Base-by-base conservation (phyloP, 2,888 invertebrate genomes). In the Ariolimax columbianus region DNA sequence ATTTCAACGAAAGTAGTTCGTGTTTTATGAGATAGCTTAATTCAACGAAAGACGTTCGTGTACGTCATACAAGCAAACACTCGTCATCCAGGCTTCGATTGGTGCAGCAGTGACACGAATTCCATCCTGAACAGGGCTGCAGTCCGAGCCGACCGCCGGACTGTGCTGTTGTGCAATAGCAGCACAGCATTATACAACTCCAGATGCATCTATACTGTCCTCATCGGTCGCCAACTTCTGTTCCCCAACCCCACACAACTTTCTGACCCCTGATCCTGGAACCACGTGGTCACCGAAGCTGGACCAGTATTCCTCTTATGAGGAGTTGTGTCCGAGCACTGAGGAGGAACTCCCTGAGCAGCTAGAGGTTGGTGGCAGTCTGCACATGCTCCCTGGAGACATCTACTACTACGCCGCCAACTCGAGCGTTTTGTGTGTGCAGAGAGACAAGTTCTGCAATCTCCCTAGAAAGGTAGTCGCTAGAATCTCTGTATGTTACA, bases 361-460 rank as follows among this genome's bases (percentile, higher is more conserved):
- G 55, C 88, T 85, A 87, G 86, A 79, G 78, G 72, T 68, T 70
- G 43, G 23, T 70, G 83, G 33, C 68, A 80, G 51, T 85, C 81
- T 43, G 85, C 87, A 87, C 87, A 91, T 92, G 91, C 88, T 91
- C 82, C 93, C 93, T 19, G 93, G 93, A 9, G 93, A 93, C 89
- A 91, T 93, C 68, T 93, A 90, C 87, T 93, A 90, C 88, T 93
- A 91, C 88, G 91, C 93, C 19, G 89, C 92, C 78, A 93, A 93
- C 88, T 93, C 93, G n/a, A 90, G 91, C 82, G 93, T 93, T 75
- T 84, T 93, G 55, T 93, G 93, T 90, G 92, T 93, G 43, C 90
- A 92, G 87, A 82, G 89, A 70, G 87, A 87, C 68, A 63, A 84
- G 30, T n/a, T 79, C 47, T n/a, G n/a, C 77, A 47, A 36, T 7